A percentile compares a stretch with the other conserved stretches of the same genome.
Conservation (phyloP, 2,888 invertebrate genomes). For the Elegia similella region DNA sequence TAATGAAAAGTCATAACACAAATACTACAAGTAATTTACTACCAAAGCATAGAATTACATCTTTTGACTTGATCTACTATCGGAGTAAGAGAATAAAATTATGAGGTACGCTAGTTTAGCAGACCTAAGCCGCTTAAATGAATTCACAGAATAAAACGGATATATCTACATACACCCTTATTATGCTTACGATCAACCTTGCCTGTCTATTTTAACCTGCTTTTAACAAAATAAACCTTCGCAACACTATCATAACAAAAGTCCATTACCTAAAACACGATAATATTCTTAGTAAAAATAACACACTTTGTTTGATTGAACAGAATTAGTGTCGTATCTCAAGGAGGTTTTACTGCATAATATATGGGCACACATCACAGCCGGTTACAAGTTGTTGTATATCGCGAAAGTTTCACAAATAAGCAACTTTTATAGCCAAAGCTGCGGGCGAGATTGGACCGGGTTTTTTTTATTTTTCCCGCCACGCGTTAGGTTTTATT, state of each 20-base stretch:
- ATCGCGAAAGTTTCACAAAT: constrained; percentile 46
- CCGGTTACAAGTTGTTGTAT: constrained; percentile 41
- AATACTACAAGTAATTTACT: too few relatives aligned
- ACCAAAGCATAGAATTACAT: too few relatives aligned
- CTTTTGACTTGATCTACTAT: too few relatives aligned
- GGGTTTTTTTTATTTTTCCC: constrained; percentile 50
- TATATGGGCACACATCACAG: constrained; percentile 22
- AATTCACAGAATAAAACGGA: too few relatives aligned
- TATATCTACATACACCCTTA: not conserved
- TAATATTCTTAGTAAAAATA: constrained; percentile 12
- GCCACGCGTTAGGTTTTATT: constrained; percentile 53
- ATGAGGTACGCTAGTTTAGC: too few relatives aligned
- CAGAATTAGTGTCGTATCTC: not conserved
- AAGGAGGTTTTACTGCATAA: not conserved
- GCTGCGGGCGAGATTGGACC: constrained; percentile 42
- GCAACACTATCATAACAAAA: constrained; percentile 11
- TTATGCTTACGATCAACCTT: not conserved
- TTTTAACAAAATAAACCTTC: constrained; percentile 4
- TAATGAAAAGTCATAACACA: too few relatives aligned
- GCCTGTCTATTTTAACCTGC: not conserved
- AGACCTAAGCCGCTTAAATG: too few relatives aligned
- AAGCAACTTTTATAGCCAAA: constrained; percentile 49
- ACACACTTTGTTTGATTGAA: constrained; percentile 4
- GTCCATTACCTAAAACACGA: constrained; percentile 9
- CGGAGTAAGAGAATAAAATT: too few relatives aligned